These are phyloP conservation scores for Rhopilema esculentum DNA, from an alignment of 30 jellyfish, hydroid and myxozoan species.

Conservation along the genomic window DNA sequence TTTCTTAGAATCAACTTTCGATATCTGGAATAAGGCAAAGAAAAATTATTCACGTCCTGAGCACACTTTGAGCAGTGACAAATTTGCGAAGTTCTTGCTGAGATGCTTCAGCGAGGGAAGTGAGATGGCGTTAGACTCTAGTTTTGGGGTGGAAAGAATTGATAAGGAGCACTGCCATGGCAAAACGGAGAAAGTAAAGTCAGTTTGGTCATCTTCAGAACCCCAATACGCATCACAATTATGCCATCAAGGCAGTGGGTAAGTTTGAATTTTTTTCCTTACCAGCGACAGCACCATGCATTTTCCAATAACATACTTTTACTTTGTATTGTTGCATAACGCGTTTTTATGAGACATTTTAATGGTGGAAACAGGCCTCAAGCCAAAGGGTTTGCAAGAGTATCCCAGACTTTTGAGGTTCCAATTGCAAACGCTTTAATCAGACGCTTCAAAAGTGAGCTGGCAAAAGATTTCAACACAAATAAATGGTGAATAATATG, in stretches of 20 bases:
- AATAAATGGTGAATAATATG: slow-evolving; percentile 1
- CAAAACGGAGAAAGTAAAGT: slow-evolving; percentile 20
- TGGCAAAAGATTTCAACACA: neutral
- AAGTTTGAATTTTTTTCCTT: neutral
- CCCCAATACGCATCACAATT: neutral
- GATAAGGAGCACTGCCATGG: slow-evolving; percentile 12
- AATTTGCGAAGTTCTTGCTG: slow-evolving; percentile 2
- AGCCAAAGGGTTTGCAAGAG: neutral
- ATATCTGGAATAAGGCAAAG: slow-evolving; percentile 6
- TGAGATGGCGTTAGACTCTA: slow-evolving; percentile 9
- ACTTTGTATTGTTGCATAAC: neutral
- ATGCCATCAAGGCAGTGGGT: slow-evolving; percentile 20
- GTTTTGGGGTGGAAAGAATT: slow-evolving; percentile 13
- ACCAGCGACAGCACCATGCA: neutral
- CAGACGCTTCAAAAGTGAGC: neutral
- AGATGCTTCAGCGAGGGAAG: slow-evolving; percentile 8
- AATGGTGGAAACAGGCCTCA: neutral
- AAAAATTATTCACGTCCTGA: neutral
- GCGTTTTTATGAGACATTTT: neutral
- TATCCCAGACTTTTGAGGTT: neutral
- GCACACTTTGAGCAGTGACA: slow-evolving; percentile 10
- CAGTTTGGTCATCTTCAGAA: neutral
- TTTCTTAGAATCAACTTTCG: too few species aligned
- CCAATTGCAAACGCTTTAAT: neutral
- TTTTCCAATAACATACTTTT: neutral